These are phyloP conservation scores for Xiphias gladius DNA, from an alignment of 2,113 vertebrate species.

Conservation along the genomic window DNA sequence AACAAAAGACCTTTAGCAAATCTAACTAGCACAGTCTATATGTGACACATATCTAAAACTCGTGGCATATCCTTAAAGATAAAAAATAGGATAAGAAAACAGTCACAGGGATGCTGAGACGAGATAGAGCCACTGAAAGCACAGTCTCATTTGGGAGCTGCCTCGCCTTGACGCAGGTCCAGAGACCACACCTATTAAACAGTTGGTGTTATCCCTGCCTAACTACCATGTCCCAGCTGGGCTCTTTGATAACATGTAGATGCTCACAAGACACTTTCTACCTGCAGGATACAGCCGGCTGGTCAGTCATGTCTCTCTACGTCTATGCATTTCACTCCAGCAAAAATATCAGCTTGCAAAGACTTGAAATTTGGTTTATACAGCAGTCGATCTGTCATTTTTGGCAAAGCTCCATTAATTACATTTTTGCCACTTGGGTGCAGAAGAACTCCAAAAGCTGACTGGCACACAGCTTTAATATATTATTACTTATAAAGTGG, in stretches of 20 bases:
- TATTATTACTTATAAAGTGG: not conserved
- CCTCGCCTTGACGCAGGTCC: constrained; percentile 37
- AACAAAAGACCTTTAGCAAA: constrained; percentile 66
- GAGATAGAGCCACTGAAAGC: constrained; percentile 13
- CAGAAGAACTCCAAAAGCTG: not conserved
- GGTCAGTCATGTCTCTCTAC: constrained; percentile 16
- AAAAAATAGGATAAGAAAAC: constrained; percentile 14
- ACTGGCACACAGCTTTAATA: not conserved
- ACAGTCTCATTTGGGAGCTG: constrained; percentile 33
- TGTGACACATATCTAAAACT: constrained; percentile 57
- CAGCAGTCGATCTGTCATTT: not conserved
- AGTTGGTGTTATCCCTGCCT: constrained; percentile 42
- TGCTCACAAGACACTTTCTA: constrained; percentile 33
- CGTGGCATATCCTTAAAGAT: constrained; percentile 14
- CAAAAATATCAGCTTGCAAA: not conserved
- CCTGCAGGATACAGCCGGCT: constrained; percentile 37
- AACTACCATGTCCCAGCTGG: constrained; percentile 61
- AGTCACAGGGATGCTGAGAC: constrained; percentile 1
- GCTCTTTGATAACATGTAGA: constrained; percentile 35
- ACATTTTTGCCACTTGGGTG: not conserved
- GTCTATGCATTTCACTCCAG: not conserved
- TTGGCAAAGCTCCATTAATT: not conserved
- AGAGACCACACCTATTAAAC: constrained; percentile 50
- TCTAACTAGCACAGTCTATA: constrained; percentile 35
- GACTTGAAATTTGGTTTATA: not conserved